These are phyloP conservation scores for Latrodectus elegans DNA, from an alignment of 2,888 invertebrate genomes.

Conservation along the genomic window DNA sequence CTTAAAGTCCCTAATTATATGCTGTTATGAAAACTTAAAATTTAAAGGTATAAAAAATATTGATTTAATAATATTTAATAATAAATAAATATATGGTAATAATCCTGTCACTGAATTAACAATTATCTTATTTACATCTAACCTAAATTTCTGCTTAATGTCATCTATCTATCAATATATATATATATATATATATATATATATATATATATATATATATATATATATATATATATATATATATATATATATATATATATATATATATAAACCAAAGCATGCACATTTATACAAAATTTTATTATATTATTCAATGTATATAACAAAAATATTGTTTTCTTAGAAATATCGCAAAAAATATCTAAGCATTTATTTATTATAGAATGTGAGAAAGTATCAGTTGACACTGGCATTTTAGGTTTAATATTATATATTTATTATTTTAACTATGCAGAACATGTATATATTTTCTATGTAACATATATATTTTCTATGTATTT, in stretches of 20 bases:
- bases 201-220: slow-evolving; percentile 20
- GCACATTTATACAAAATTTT: background rate
- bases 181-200: slow-evolving; percentile 1
- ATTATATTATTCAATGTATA: background rate
- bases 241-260: slow-evolving; percentile 29
- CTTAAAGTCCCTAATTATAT: no score
- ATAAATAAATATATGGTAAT: slow-evolving; percentile 9
- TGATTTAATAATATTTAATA: background rate
- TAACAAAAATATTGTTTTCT: background rate
- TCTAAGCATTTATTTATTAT: background rate
- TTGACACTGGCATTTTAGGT: no score
- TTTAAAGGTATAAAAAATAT: background rate
- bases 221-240: slow-evolving; percentile 15
- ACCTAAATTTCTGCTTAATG: no score
- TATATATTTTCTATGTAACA: no score
- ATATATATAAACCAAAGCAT: background rate
- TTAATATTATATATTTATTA: no score
- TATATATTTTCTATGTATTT: no score
- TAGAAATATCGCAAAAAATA: background rate
- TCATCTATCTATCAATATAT: no score
- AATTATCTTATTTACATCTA: no score
- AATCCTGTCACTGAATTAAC: background rate
- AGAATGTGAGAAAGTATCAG: no score
- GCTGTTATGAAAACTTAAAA: no score
- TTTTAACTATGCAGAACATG: no score